These are phyloP conservation scores for Eupithecia subfuscata DNA, from an alignment of 2,888 invertebrate species.

Conservation along the genomic window DNA sequence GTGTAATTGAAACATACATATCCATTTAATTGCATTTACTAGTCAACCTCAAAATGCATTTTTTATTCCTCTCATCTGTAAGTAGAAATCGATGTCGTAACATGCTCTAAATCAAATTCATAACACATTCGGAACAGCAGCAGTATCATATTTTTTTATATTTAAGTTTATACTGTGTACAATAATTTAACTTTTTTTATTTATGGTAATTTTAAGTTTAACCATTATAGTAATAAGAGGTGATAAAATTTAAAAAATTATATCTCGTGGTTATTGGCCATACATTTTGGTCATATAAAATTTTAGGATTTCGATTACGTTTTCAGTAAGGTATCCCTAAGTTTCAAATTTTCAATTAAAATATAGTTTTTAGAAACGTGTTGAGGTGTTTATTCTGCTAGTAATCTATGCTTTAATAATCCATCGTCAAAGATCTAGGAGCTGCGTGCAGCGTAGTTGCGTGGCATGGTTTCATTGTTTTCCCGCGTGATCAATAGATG, in stretches of 20 bases:
- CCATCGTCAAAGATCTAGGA: neutral
- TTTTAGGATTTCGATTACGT: neutral
- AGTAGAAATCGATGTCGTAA: neutral
- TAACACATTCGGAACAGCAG: constrained; percentile 8
- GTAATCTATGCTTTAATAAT: neutral
- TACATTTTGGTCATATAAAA: neutral
- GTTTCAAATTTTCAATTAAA: neutral
- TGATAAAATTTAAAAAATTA: neutral
- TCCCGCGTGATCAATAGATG: constrained; percentile 30
- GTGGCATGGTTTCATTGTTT: constrained; percentile 12
- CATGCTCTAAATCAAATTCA: neutral
- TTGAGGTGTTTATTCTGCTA: constrained; percentile 1
- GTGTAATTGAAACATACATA: constrained; percentile 81
- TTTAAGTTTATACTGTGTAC: constrained; percentile 1
- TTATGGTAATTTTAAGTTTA: neutral
- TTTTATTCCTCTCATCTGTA: neutral
- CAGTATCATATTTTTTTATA: constrained; percentile 9
- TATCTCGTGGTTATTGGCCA: neutral
- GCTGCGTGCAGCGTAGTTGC: too few species aligned
- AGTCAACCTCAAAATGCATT: constrained; percentile 53
- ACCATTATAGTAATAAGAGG: constrained; percentile 5
- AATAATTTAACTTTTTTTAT: neutral
- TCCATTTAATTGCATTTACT: constrained; percentile 56
- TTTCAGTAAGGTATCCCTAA: neutral
- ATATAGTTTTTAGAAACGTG: constrained; percentile 4